Percentiles rank a stretch among this genome's conserved stretches.
Conservation (phyloP, 2,797 vertebrate genomes). For the Ambastaia sidthimunki region DNA sequence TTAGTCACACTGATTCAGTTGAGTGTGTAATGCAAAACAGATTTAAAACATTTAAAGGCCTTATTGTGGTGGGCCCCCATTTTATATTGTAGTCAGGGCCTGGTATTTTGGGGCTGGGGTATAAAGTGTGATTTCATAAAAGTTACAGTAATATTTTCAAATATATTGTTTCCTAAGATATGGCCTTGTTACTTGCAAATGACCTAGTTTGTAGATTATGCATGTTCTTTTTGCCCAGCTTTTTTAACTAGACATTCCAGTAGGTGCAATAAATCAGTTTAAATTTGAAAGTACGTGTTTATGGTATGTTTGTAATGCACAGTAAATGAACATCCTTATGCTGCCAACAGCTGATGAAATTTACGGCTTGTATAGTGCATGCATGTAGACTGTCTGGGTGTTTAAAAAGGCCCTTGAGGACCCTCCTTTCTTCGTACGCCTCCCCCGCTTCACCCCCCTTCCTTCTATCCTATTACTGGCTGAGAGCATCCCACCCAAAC, state of each 20-base stretch:
- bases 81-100: too few species aligned
- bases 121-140: too few species aligned
- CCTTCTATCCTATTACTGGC: conserved; percentile 70
- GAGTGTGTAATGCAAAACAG: not conserved
- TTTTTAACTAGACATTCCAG: conserved; percentile 11
- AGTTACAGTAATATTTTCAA: too few species aligned
- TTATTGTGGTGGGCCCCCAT: too few species aligned
- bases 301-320: conserved; percentile 37
- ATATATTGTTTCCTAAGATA: too few species aligned
- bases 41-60: too few species aligned
- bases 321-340: conserved; percentile 30
- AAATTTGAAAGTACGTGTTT: conserved; percentile 1
- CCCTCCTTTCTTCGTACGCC: conserved; percentile 27
- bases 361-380: conserved; percentile 18
- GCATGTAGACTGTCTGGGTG: conserved; percentile 41
- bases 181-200: not conserved
- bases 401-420: conserved; percentile 43
- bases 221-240: not conserved
- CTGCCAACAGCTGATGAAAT: conserved; percentile 31
- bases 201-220: not conserved
- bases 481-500: conserved; percentile 67
- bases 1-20: not conserved
- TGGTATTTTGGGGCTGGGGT: too few species aligned
- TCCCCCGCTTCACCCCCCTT: conserved; percentile 23
- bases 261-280: conserved; percentile 11